These are phyloP conservation scores for Dolichoris vasculosae DNA, from an alignment of 1,140 invertebrate species.

Conservation along the genomic window DNA sequence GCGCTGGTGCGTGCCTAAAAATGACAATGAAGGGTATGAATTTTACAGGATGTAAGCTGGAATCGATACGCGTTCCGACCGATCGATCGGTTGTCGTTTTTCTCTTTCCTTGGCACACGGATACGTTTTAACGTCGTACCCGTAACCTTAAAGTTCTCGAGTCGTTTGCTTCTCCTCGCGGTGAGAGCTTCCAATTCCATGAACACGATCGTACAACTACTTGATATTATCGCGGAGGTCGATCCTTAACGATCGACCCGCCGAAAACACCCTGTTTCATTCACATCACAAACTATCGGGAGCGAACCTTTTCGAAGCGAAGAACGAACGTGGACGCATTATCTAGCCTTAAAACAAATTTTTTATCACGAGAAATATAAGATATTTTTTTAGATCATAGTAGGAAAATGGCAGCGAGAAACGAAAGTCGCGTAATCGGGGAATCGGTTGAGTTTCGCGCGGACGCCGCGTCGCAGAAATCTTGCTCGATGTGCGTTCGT, in stretches of 20 bases:
- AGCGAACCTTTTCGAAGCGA: background rate
- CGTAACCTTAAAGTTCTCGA: background rate
- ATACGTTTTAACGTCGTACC: background rate
- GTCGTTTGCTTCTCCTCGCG: background rate
- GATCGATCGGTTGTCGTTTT: background rate
- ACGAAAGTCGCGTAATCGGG: background rate
- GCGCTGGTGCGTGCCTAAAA: constrained; percentile 37
- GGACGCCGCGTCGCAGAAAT: background rate
- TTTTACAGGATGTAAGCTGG: background rate
- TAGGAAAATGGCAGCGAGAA: background rate
- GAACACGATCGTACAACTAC: background rate
- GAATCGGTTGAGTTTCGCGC: background rate
- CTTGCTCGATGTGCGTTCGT: background rate
- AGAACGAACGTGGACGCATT: background rate
- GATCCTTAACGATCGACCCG: background rate
- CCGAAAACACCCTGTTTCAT: background rate
- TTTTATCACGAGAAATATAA: background rate
- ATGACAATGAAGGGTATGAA: constrained; percentile 38
- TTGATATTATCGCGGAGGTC: background rate
- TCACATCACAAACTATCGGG: background rate
- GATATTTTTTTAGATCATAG: constrained; percentile 29
- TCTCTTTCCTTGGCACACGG: constrained; percentile 17
- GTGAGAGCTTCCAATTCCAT: background rate
- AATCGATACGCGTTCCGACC: background rate
- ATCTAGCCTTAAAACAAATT: background rate